phyloP scores from a whole-genome alignment of 1,140 invertebrate genomes.

The Vanessa tameamea region DNA sequence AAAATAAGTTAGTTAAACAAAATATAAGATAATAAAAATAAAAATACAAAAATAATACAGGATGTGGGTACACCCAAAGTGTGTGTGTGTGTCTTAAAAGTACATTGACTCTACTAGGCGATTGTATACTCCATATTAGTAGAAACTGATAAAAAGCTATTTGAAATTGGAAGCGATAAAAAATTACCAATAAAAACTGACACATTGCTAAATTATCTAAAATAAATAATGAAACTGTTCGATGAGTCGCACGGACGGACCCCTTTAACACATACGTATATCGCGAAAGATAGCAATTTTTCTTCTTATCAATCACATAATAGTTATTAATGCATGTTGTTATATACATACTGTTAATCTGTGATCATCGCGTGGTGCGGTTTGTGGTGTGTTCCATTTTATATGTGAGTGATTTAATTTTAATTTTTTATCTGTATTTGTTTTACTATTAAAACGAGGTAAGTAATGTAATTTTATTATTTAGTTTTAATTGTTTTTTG shows the following conservation, averaged over 20 bases:
- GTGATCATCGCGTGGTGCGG: not conserved
- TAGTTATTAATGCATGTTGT: slow-evolving; percentile 3
- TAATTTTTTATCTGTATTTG: slow-evolving; percentile 2
- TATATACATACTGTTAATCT: not conserved
- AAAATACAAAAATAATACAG: no score
- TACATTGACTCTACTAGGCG: no score
- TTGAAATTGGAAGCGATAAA: no score
- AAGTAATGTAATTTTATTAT: not conserved
- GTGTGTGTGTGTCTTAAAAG: no score
- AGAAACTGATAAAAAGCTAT: no score
- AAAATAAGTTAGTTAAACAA: no score
- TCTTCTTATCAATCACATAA: not conserved
- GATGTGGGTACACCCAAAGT: no score
- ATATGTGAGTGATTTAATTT: slow-evolving; percentile 7
- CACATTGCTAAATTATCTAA: no score
- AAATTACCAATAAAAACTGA: no score
- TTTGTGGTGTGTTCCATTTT: slow-evolving; percentile 1
- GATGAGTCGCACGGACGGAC: not conserved
- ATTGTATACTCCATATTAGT: no score
- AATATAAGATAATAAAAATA: no score
- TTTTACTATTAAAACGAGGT: not conserved
- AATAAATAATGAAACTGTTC: not conserved
- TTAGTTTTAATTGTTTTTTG: not conserved
- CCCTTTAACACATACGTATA: not conserved
- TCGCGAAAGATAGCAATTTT: not conserved